These are phyloP conservation scores for Mormyrus proboscirostris DNA, from an alignment of 2,797 vertebrate genomes.

Conservation along the genomic window DNA sequence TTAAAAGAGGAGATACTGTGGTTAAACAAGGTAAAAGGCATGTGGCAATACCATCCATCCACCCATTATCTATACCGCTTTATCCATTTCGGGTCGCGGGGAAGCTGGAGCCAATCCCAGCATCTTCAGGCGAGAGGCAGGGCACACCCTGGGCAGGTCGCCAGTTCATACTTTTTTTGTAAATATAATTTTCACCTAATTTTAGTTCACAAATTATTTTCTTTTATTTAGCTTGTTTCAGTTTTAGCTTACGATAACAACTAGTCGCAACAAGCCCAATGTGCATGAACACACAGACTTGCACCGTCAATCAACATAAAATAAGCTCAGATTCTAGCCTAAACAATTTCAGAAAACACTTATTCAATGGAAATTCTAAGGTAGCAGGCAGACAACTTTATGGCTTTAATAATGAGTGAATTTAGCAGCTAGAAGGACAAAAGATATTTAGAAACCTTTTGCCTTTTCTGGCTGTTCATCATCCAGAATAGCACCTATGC, in stretches of 20 bases:
- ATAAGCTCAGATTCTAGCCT: not conserved
- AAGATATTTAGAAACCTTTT: not conserved
- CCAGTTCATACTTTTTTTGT: not conserved
- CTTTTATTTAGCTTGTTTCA: not conserved
- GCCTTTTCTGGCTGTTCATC: not conserved
- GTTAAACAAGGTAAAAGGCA: not conserved
- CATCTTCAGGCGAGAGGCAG: no score
- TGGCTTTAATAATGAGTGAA: not conserved
- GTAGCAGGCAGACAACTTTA: not conserved
- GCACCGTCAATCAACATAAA: not conserved
- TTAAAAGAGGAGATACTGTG: not conserved
- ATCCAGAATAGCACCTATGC: not conserved
- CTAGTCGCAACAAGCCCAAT: not conserved
- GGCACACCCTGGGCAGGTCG: no score
- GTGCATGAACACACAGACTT: not conserved
- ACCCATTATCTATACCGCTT: no score
- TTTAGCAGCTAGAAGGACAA: not conserved
- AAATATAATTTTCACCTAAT: not conserved
- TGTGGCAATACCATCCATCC: not conserved
- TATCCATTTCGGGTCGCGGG: no score
- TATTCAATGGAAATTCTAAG: no score
- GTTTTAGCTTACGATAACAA: not conserved
- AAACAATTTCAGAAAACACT: no score
- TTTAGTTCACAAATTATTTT: not conserved
- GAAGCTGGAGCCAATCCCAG: no score